Percentiles rank a stretch among this genome's conserved stretches.
Conservation (phyloP, 2,888 invertebrate species). For the Yponomeuta malinellus region DNA sequence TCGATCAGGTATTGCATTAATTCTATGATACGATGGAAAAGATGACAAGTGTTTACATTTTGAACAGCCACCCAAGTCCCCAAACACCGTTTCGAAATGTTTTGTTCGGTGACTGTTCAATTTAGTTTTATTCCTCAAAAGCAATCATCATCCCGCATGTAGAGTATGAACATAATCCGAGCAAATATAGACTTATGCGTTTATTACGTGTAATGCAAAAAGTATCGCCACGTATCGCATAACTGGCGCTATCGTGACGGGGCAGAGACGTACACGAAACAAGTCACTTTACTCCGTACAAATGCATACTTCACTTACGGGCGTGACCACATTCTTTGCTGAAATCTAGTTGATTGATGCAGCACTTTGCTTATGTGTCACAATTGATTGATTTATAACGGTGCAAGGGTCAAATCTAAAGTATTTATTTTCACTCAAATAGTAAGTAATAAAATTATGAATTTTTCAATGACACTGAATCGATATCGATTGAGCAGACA, state of each 20-base stretch:
- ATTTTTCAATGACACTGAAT: no score
- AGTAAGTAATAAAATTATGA: no score
- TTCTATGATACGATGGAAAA: no score
- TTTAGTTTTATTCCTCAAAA: not conserved
- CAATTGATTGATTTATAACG: no score
- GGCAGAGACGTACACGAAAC: conserved; percentile 11
- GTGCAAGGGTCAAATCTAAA: no score
- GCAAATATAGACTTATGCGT: conserved; percentile 6
- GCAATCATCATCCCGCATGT: conserved; percentile 1
- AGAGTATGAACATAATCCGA: not conserved
- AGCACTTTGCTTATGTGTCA: no score
- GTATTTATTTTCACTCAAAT: no score
- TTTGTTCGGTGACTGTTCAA: not conserved
- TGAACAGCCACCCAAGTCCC: not conserved
- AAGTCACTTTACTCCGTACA: not conserved
- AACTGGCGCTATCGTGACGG: conserved; percentile 18
- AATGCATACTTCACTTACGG: not conserved
- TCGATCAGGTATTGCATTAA: no score
- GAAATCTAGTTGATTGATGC: no score
- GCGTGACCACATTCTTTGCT: not conserved
- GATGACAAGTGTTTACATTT: no score
- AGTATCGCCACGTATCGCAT: conserved; percentile 16
- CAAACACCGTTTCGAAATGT: not conserved
- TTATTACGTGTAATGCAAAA: conserved; percentile 18
- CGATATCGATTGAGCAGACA: no score